Evolutionary conservation across 2,888 invertebrate genomes (phyloP).

Genomic region (Caenorhabditis angaria): DNA sequence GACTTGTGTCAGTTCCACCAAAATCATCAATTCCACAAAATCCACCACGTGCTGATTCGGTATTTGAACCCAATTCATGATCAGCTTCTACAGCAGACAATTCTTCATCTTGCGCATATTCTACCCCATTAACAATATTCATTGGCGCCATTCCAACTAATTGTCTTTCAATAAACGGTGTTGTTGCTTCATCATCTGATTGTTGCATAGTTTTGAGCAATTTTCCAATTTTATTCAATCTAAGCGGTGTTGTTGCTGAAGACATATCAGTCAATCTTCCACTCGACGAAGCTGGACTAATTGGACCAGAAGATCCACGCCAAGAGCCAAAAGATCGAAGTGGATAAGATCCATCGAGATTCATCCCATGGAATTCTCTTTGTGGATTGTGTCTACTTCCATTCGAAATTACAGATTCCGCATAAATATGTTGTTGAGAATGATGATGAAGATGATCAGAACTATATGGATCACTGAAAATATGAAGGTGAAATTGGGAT

Average conservation of each 20-base stretch:
- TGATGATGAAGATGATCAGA: neutral
- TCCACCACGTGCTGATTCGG: conserved; percentile 55
- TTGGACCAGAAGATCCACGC: conserved; percentile 23
- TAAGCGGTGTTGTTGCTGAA: conserved; percentile 51
- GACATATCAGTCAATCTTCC: conserved; percentile 31
- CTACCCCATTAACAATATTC: neutral
- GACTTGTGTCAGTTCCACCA: conserved; percentile 24
- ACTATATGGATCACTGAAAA: conserved; percentile 32
- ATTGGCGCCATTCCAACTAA: neutral
- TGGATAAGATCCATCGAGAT: conserved; percentile 33
- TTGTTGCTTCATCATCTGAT: conserved; percentile 30
- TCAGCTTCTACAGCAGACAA: conserved; percentile 46
- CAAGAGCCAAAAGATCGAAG: conserved; percentile 49
- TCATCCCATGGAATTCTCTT: conserved; percentile 15
- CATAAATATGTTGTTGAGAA: conserved; percentile 45
- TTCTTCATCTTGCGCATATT: conserved; percentile 40
- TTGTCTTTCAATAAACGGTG: conserved; percentile 24
- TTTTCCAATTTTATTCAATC: conserved; percentile 63
- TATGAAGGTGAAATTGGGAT: neutral
- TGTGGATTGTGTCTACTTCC: too few species aligned
- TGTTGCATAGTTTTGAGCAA: conserved; percentile 54
- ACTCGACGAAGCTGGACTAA: conserved; percentile 42
- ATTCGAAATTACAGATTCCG: conserved; percentile 34
- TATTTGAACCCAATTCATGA: conserved; percentile 56
- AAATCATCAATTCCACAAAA: conserved; percentile 8